Evolutionary conservation across 2,797 vertebrate genomes (phyloP).

Genomic region (Gambelia wislizenii): DNA sequence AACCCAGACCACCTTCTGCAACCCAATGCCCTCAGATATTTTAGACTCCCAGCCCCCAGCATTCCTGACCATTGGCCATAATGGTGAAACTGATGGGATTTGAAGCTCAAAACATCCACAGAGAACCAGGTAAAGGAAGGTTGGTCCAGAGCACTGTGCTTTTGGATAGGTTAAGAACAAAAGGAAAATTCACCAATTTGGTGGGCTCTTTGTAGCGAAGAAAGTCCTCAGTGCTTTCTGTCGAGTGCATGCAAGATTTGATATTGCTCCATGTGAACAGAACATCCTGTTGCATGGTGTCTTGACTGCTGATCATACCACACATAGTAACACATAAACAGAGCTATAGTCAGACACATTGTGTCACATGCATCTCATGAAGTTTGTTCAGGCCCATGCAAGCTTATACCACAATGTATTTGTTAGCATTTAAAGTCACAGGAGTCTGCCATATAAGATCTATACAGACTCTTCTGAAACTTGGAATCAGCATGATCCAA

Average conservation of each 20-base stretch:
- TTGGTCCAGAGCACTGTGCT: neutral
- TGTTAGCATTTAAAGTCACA: neutral
- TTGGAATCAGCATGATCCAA: neutral
- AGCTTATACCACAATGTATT: neutral
- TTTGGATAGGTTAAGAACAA: neutral
- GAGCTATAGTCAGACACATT: neutral
- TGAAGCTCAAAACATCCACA: no score
- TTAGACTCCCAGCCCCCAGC: no score
- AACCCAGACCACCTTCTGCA: no score
- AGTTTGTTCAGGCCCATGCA: neutral
- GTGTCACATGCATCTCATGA: neutral
- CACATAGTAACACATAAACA: neutral
- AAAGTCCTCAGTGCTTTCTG: neutral
- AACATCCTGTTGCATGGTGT: neutral
- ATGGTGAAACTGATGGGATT: no score
- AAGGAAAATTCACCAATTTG: neutral
- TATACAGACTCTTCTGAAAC: neutral
- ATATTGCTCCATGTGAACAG: neutral
- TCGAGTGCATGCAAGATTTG: neutral
- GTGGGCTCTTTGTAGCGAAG: neutral
- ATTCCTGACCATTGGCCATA: no score
- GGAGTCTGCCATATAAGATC: neutral
- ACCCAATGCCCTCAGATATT: no score
- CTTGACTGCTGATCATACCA: neutral
- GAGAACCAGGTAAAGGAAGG: no score